These are phyloP conservation scores for Hemiscyllium ocellatum DNA, from an alignment of 2,113 vertebrate species.

Conservation along the genomic window DNA sequence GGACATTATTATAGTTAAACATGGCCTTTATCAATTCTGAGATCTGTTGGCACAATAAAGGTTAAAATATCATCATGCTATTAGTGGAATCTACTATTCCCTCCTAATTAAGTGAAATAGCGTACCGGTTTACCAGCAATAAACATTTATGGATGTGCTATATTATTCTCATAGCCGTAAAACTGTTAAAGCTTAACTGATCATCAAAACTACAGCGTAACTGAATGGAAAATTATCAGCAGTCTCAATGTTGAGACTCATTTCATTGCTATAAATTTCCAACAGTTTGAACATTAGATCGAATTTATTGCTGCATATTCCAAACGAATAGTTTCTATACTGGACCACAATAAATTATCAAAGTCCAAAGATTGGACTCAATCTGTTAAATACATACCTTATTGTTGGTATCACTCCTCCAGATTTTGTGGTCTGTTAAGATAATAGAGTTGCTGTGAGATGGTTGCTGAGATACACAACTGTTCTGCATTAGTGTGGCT, in stretches of 20 bases:
- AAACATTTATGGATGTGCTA: neutral
- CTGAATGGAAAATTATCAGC: neutral
- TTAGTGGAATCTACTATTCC: neutral
- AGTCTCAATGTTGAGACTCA: neutral
- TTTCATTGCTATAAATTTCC: neutral
- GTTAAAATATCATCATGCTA: neutral
- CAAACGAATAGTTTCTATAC: neutral
- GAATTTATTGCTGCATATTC: neutral
- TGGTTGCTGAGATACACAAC: neutral
- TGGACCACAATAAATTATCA: neutral
- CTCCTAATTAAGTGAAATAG: neutral
- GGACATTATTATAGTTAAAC: neutral
- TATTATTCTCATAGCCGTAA: neutral
- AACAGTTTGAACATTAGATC: neutral
- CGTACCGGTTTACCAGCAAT: conserved; percentile 12
- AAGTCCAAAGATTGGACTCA: neutral
- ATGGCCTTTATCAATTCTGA: neutral
- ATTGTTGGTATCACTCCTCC: neutral
- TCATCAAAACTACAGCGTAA: neutral
- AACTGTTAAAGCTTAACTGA: neutral
- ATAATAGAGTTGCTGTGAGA: neutral
- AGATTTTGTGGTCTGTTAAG: neutral
- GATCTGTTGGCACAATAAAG: neutral
- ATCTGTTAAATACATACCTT: neutral
- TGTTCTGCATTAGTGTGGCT: neutral